These are phyloP conservation scores for Heloderma charlesbogerti DNA, from an alignment of 2,113 vertebrate genomes.

Conservation along the genomic window DNA sequence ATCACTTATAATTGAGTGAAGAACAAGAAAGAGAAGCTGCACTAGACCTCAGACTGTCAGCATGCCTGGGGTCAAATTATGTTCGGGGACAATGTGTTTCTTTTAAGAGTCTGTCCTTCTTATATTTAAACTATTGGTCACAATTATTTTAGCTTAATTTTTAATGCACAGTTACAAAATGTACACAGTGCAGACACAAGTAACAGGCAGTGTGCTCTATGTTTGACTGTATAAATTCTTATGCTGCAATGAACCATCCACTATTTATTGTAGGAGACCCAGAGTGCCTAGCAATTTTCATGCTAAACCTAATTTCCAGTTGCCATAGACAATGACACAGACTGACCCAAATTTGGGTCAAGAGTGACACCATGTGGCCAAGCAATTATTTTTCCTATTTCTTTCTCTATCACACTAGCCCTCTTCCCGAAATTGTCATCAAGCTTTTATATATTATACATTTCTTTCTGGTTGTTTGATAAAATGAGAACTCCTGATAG, in stretches of 20 bases:
- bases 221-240: neutral
- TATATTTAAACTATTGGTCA: neutral
- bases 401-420: neutral
- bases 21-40: neutral
- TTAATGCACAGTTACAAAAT: neutral
- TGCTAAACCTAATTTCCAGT: slow-evolving; percentile 33
- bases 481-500: neutral
- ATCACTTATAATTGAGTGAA: slow-evolving; percentile 15
- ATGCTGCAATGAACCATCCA: neutral
- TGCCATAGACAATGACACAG: slow-evolving; percentile 38
- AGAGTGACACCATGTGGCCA: slow-evolving; percentile 84
- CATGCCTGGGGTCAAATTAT: neutral
- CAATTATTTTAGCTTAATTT: neutral
- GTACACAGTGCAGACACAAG: neutral
- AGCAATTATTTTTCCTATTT: slow-evolving; percentile 16
- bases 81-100: neutral
- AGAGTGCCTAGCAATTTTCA: neutral
- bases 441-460: neutral
- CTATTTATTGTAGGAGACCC: neutral
- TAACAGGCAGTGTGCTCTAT: neutral
- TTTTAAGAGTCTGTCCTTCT: neutral
- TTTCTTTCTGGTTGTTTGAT: neutral
- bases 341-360: slow-evolving; percentile 69
- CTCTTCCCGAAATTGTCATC: too few relatives aligned
- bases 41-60: neutral